phyloP scores from a whole-genome alignment of 2,888 invertebrate genomes.

The Microctonus hyperodae region DNA sequence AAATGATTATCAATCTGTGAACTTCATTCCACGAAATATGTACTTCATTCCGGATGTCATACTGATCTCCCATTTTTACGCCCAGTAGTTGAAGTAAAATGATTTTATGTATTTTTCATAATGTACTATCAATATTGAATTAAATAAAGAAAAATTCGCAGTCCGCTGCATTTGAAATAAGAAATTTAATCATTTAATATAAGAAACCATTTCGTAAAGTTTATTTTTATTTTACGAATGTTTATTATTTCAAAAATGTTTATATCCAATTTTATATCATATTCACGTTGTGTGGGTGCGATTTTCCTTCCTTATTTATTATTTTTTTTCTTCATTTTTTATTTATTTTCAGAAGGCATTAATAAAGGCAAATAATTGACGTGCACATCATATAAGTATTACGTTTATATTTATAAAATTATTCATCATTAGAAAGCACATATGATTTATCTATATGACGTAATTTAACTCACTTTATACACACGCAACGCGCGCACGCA shows the following conservation, averaged over 20 bases:
- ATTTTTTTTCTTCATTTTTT: not conserved
- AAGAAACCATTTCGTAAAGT: not conserved
- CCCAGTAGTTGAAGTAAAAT: not conserved
- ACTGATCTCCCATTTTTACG: not conserved
- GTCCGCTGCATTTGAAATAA: not conserved
- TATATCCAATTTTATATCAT: not conserved
- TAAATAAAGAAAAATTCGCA: not conserved
- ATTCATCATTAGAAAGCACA: slow-evolving; percentile 62
- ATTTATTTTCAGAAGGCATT: slow-evolving; percentile 39
- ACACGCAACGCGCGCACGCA: slow-evolving; percentile 38
- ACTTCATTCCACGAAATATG: not conserved
- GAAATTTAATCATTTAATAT: not conserved
- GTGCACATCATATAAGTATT: slow-evolving; percentile 55
- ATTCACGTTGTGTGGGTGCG: not conserved
- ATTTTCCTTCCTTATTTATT: not conserved
- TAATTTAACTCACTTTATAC: slow-evolving; percentile 50
- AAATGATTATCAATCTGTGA: not conserved
- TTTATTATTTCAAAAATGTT: not conserved
- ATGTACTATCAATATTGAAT: not conserved
- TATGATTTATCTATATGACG: slow-evolving; percentile 60
- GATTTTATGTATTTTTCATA: not conserved
- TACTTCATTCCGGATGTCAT: not conserved
- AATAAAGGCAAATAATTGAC: slow-evolving; percentile 32
- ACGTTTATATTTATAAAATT: slow-evolving; percentile 62
- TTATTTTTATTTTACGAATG: slow-evolving; percentile 3